Evolutionary conservation across 1,140 invertebrate species (phyloP).

Genomic region (Drusus annulatus): DNA sequence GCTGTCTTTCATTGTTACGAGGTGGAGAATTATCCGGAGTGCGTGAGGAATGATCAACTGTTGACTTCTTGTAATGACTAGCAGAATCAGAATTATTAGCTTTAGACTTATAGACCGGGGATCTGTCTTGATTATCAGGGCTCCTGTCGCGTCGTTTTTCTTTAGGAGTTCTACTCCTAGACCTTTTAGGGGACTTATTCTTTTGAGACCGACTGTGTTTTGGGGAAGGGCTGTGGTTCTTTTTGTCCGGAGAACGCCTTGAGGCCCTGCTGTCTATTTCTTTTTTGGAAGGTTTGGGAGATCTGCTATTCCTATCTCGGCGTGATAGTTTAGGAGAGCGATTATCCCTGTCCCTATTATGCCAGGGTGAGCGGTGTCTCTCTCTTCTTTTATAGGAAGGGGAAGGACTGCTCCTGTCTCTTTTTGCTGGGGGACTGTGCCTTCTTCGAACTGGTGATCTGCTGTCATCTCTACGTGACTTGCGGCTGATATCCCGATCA

Average conservation of each 20-base stretch:
- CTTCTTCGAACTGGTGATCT: slow-evolving; percentile 46
- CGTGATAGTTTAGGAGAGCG: slow-evolving; percentile 44
- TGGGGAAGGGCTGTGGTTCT: slow-evolving; percentile 51
- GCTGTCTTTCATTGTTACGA: slow-evolving; percentile 42
- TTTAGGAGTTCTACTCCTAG: slow-evolving; percentile 50
- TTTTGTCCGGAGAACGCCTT: slow-evolving; percentile 40
- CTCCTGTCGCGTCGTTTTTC: slow-evolving; percentile 36
- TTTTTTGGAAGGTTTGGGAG: slow-evolving; percentile 47
- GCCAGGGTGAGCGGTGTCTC: slow-evolving; percentile 41
- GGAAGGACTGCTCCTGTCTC: slow-evolving; percentile 45
- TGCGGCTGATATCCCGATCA: slow-evolving; percentile 45
- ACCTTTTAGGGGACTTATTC: slow-evolving; percentile 48
- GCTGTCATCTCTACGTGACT: slow-evolving; percentile 41
- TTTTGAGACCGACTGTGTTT: slow-evolving; percentile 24
- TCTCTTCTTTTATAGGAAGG: slow-evolving; percentile 49
- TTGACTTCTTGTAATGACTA: slow-evolving; percentile 48
- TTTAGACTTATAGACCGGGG: slow-evolving; percentile 44
- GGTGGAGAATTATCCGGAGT: slow-evolving; percentile 57
- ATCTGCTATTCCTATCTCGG: slow-evolving; percentile 46
- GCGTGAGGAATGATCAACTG: slow-evolving; percentile 38
- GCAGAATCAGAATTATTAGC: slow-evolving; percentile 35
- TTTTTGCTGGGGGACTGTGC: slow-evolving; percentile 22
- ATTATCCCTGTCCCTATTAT: slow-evolving; percentile 44
- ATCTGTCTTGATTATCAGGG: slow-evolving; percentile 21
- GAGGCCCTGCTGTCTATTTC: slow-evolving; percentile 5